phyloP scores from a whole-genome alignment of 2,113 vertebrate genomes.

The Willisornis vidua region DNA sequence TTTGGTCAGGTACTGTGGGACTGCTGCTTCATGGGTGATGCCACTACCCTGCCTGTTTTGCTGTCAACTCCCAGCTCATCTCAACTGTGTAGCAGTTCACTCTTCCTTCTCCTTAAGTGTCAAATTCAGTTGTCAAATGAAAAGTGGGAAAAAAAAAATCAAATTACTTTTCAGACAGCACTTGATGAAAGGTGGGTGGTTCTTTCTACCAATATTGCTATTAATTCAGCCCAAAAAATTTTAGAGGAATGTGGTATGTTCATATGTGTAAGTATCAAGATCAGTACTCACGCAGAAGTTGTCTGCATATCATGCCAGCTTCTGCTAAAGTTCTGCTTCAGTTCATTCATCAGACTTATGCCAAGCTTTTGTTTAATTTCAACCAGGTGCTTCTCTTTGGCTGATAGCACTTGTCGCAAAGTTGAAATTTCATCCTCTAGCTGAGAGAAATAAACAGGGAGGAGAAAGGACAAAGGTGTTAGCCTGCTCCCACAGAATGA shows the following conservation, averaged over 20 bases:
- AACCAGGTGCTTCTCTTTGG: constrained; percentile 91
- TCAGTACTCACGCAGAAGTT: constrained; percentile 88
- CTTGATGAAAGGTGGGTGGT: constrained; percentile 11
- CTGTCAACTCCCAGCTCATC: neutral
- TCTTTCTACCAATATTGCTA: constrained; percentile 5
- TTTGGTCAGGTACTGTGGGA: neutral
- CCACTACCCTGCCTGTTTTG: neutral
- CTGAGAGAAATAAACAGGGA: constrained; percentile 61
- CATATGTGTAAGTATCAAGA: neutral
- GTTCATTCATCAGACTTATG: constrained; percentile 85
- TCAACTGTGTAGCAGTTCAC: neutral
- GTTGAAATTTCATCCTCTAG: constrained; percentile 96
- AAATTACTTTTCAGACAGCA: constrained; percentile 8
- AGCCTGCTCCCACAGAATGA: neutral
- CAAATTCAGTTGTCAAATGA: neutral
- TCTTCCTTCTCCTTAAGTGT: neutral
- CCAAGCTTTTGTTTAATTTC: constrained; percentile 95
- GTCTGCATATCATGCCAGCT: constrained; percentile 95
- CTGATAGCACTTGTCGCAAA: constrained; percentile 89
- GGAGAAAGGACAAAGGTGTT: neutral
- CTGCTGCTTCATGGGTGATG: neutral
- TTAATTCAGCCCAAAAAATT: neutral
- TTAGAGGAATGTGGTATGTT: neutral
- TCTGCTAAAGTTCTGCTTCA: constrained; percentile 90
- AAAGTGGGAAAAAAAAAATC: neutral